Evolutionary conservation across 2,113 vertebrate species (phyloP).

Genomic region (Mirza zaza): DNA sequence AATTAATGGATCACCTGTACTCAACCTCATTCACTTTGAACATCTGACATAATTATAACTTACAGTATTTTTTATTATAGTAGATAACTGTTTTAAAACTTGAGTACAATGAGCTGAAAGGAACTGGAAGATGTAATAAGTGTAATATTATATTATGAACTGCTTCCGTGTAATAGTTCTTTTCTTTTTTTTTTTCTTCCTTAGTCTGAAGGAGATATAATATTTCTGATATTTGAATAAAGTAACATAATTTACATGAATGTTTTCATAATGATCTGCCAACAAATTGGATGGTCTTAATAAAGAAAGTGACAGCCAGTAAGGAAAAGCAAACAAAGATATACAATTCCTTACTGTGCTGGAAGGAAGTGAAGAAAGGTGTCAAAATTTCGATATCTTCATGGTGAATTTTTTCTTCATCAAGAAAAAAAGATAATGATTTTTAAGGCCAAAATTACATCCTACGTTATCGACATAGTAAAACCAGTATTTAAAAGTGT

Average conservation of each 20-base stretch:
- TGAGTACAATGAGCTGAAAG: not conserved
- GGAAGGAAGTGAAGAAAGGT: not conserved
- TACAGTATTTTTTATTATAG: not conserved
- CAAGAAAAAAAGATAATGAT: not conserved
- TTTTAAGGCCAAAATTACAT: slow-evolving; percentile 54
- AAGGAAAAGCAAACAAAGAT: not conserved
- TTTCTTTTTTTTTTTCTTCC: too few relatives aligned
- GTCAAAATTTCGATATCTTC: slow-evolving; percentile 45
- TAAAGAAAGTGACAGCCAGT: not conserved
- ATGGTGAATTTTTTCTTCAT: not conserved
- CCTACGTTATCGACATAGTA: slow-evolving; percentile 11
- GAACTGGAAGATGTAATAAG: not conserved
- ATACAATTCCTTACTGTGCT: not conserved
- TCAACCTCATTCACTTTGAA: not conserved
- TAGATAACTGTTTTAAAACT: not conserved
- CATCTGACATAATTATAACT: not conserved
- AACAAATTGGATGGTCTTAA: not conserved
- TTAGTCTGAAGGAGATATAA: not conserved
- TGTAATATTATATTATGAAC: not conserved
- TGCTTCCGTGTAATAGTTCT: not conserved
- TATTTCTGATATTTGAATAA: slow-evolving; percentile 25
- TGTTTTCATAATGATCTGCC: not conserved
- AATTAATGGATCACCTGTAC: not conserved
- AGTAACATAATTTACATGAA: slow-evolving; percentile 8
- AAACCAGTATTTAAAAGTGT: slow-evolving; percentile 28